Evolutionary conservation across 2,113 vertebrate species (phyloP).

Genomic region (Lycaon pictus): DNA sequence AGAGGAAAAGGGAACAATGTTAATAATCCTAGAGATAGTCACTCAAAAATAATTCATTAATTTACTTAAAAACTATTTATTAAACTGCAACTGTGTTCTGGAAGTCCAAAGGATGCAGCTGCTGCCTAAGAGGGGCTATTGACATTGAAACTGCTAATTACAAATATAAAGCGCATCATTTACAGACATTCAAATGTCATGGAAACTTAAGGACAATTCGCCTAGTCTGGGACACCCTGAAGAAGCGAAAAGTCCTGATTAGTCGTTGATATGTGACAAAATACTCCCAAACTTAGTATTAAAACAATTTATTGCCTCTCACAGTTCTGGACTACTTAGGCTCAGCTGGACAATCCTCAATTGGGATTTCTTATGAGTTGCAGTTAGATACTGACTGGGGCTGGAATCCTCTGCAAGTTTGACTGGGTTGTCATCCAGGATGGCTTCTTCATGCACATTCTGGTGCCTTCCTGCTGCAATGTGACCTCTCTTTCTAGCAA

Average conservation of each 20-base stretch:
- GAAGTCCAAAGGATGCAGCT: not conserved
- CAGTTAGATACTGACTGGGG: not conserved
- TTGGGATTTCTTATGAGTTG: not conserved
- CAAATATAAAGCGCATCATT: not conserved
- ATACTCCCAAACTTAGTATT: not conserved
- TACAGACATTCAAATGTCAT: not conserved
- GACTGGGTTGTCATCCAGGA: not conserved
- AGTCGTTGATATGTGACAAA: constrained; percentile 4
- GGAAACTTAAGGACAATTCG: not conserved
- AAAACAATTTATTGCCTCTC: not conserved
- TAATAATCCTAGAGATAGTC: not conserved
- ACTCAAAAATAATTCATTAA: not conserved
- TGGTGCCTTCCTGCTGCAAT: not conserved
- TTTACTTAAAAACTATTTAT: not conserved
- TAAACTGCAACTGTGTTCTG: not conserved
- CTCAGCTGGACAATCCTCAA: not conserved
- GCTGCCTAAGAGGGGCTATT: not conserved
- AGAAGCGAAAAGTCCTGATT: not conserved
- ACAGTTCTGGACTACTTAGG: not conserved
- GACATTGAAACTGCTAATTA: not conserved
- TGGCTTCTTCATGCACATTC: not conserved
- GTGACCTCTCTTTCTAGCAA: not conserved
- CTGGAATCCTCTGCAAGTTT: not conserved
- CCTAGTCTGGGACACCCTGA: not conserved
- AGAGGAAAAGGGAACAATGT: not conserved